Conservation (phyloP, 2,797 vertebrate species). For the Myotis myotis region DNA sequence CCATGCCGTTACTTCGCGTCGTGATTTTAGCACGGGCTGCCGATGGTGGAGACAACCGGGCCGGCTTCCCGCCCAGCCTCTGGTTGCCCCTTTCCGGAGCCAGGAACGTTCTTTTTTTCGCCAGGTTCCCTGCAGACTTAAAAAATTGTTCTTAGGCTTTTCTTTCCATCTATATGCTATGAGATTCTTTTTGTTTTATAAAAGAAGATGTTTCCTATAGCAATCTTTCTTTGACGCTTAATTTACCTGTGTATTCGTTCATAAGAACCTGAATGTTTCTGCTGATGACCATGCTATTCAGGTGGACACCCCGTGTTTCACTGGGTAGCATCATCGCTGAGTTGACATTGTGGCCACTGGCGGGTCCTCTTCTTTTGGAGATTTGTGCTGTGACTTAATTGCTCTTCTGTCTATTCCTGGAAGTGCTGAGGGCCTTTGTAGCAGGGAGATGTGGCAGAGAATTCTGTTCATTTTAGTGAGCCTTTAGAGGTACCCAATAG, state of each 20-base stretch:
- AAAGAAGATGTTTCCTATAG: constrained; percentile 31
- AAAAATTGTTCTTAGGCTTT: constrained; percentile 54
- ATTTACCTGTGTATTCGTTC: constrained; percentile 72
- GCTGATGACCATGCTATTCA: not conserved
- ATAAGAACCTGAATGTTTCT: constrained; percentile 49
- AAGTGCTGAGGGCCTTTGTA: constrained; percentile 48
- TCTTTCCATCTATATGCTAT: constrained; percentile 29
- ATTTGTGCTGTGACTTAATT: not conserved
- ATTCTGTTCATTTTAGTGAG: constrained; percentile 58
- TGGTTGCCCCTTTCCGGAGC: constrained; percentile 60
- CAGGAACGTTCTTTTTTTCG: constrained; percentile 33
- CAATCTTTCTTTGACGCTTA: constrained; percentile 49
- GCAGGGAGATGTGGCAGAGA: constrained; percentile 33
- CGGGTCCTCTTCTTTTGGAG: not conserved
- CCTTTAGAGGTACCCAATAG: constrained; percentile 11
- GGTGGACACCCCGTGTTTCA: not conserved
- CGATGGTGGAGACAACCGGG: constrained; percentile 14
- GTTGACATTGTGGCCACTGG: not conserved
- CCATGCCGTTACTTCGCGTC: not conserved
- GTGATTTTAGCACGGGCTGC: constrained; percentile 55
- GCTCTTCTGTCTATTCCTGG: constrained; percentile 21
- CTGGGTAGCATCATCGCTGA: not conserved
- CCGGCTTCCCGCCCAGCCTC: constrained; percentile 1
- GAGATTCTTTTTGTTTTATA: constrained; percentile 51
- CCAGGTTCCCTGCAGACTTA: constrained; percentile 61